A percentile compares a stretch with the other conserved stretches of the same genome.
phyloP scores from a whole-genome alignment of 1,140 invertebrate genomes.

The Drosophila punjabiensis region DNA sequence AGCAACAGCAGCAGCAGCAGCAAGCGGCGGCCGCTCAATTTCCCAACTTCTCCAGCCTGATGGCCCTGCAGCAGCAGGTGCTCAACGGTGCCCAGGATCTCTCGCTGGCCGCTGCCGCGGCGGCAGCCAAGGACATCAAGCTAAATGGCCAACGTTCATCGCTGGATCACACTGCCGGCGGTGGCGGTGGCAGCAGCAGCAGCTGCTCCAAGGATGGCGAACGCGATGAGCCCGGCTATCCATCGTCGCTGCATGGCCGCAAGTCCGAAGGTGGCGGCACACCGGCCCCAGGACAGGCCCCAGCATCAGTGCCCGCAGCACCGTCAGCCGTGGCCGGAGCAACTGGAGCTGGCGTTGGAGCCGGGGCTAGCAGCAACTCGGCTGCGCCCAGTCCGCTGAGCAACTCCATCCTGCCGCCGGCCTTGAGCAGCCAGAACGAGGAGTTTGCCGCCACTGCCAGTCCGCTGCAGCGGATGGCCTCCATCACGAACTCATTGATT shows the following conservation, averaged over 20 bases:
- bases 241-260: conserved; percentile 63
- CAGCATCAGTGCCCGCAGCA: conserved; percentile 84
- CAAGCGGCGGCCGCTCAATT: conserved; percentile 87
- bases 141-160: conserved; percentile 88
- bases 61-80: conserved; percentile 91
- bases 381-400: conserved; percentile 91
- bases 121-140: conserved; percentile 88
- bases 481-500: conserved; percentile 98
- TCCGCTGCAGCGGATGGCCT: conserved; percentile 98
- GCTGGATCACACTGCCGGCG: conserved; percentile 57
- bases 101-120: conserved; percentile 90
- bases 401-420: conserved; percentile 93
- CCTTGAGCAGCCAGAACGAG: conserved; percentile 89
- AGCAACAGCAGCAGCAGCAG: conserved; percentile 85
- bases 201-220: conserved; percentile 73
- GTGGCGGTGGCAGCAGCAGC: conserved; percentile 46
- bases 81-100: conserved; percentile 91
- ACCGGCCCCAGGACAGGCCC: conserved; percentile 92
- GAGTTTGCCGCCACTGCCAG: conserved; percentile 94
- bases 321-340: neutral
- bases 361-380: conserved; percentile 38
- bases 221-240: conserved; percentile 78
- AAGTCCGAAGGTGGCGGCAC: conserved; percentile 88
- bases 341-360: conserved; percentile 66
- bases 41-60: conserved; percentile 87